These are phyloP conservation scores for Hippocampus comes DNA, from an alignment of 2,113 vertebrate species.

Conservation along the genomic window DNA sequence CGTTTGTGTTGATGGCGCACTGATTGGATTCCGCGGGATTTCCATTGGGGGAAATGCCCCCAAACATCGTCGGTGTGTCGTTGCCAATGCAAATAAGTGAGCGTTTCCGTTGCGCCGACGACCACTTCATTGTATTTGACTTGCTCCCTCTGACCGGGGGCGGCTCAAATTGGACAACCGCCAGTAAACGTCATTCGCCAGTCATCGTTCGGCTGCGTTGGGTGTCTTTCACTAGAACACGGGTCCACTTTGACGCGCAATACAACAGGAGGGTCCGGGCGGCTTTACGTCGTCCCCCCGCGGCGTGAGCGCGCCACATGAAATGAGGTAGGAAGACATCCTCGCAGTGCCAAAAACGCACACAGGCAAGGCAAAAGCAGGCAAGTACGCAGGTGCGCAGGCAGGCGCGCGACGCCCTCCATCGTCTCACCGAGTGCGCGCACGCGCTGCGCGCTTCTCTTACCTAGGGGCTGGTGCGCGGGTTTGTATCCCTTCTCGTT, in stretches of 20 bases:
- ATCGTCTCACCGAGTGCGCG: too few species aligned
- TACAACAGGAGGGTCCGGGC: background rate
- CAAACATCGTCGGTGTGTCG: background rate
- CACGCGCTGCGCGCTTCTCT: constrained; percentile 57
- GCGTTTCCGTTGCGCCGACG: too few species aligned
- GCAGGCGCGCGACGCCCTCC: too few species aligned
- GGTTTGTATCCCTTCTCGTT: constrained; percentile 94
- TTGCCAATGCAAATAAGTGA: too few species aligned
- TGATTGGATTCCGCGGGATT: background rate
- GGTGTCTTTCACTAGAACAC: background rate
- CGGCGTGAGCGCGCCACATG: background rate
- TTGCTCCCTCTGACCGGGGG: too few species aligned
- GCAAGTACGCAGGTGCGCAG: too few species aligned
- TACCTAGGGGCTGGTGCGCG: constrained; percentile 79
- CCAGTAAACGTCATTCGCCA: too few species aligned
- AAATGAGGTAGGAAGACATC: background rate
- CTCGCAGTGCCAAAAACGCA: background rate
- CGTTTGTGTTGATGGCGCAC: background rate
- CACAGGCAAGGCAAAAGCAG: too few species aligned
- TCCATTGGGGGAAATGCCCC: background rate
- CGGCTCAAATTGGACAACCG: too few species aligned
- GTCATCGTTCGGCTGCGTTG: too few species aligned
- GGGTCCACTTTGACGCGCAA: background rate
- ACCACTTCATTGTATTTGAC: too few species aligned
- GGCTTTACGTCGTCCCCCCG: background rate